Evolutionary conservation across 2,113 vertebrate species (phyloP).

Genomic region (Hyperopisus bebe): DNA sequence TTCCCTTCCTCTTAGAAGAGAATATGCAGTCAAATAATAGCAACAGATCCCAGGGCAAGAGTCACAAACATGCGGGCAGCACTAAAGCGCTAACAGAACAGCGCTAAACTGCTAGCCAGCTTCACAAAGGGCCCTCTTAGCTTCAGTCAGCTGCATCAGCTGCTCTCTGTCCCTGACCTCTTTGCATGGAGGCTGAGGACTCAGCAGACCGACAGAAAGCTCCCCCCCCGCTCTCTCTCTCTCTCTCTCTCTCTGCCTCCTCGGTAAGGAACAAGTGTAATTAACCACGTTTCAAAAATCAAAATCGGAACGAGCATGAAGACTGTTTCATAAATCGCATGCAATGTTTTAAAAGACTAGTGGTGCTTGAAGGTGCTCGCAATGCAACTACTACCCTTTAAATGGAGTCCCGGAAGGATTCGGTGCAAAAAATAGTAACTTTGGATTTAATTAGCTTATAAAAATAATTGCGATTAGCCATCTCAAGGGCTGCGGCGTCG

Average conservation of each 20-base stretch:
- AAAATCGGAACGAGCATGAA: constrained; percentile 32
- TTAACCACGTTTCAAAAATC: constrained; percentile 29
- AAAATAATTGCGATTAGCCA: constrained; percentile 69
- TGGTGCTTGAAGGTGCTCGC: constrained; percentile 49
- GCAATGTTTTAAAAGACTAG: constrained; percentile 39
- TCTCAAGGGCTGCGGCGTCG: constrained; percentile 49
- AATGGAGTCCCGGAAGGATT: constrained; percentile 44
- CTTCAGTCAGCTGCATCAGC: constrained; percentile 11
- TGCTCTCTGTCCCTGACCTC: not conserved
- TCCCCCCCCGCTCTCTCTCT: not conserved
- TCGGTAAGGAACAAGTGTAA: constrained; percentile 22
- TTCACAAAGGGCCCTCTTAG: constrained; percentile 19
- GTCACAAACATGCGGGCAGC: constrained; percentile 17
- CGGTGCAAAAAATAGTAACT: constrained; percentile 41
- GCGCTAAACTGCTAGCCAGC: constrained; percentile 23
- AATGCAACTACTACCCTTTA: constrained; percentile 36
- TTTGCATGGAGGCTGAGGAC: not conserved
- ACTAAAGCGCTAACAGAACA: constrained; percentile 27
- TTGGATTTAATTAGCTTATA: constrained; percentile 67
- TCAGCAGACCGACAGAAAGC: not conserved
- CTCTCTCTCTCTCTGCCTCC: constrained; percentile 5
- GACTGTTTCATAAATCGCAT: constrained; percentile 32
- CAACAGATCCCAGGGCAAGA: constrained; percentile 35
- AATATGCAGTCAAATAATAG: constrained; percentile 50
- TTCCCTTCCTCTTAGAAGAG: constrained; percentile 40